Evolutionary conservation across 1,140 invertebrate genomes (phyloP), one percentile per base, ranked within the genome.

Genomic region (Laupala kohalensis): DNA sequence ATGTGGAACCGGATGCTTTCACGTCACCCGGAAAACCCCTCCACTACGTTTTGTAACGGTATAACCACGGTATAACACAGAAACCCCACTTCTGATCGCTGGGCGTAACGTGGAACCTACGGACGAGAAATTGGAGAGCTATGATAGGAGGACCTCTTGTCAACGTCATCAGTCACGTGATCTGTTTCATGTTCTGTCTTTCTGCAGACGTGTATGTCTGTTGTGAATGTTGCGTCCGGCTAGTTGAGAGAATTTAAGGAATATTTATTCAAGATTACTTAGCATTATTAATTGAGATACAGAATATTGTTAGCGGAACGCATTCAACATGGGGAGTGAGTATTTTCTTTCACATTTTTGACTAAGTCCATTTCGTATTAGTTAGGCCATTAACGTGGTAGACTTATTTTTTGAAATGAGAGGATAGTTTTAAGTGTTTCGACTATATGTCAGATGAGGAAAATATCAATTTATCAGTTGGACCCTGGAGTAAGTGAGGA

Each of bases 111-210:
- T 53, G 37, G 37, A 53, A 53, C 37, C 37, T 53, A 53, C 37
- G 37, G 37, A 19, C 9, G 19, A 9, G 9, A 53, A 19, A 9
- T 13, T 13, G 37, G 37, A 53, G 19, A 53, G 37, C 37, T 53
- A 19, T 19, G 19, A 53, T 53, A 53, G 37, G 37, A 13, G 37
- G 29, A 68, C 27, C 15, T 25, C 5, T 13, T n/a, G 67, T 85
- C 86, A 86, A 85, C 86, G 86, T 86, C 86, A 86, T 83, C 83
- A 83, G 84, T 87, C 86, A 87, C 85, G 85, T 87, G 86, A 86
- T 82, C 74, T 15, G 26, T 69, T 0, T 19, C 9, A 53, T 53
- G 37, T 53, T 53, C 37, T 53, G 19, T 53, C 37, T 53, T 74
- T 82, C 80, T 81, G 79, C 78, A 79, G 80, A 82, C 79, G 80